These are phyloP conservation scores for Melipona quadrifasciata DNA, from an alignment of 1,140 invertebrate species.

Conservation along the genomic window DNA sequence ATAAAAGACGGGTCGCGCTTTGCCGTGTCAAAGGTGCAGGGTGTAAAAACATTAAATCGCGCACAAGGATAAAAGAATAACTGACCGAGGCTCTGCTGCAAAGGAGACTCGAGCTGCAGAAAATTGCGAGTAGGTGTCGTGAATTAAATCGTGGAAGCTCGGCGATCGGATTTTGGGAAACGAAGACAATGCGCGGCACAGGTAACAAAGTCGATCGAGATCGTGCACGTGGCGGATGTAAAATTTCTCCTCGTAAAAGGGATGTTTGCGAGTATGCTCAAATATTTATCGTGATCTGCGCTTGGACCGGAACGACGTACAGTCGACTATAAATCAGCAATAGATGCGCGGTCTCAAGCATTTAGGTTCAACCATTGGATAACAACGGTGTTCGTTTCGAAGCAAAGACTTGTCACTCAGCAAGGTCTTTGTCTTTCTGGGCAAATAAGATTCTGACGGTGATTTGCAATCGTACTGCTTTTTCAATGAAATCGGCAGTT, in stretches of 20 bases:
- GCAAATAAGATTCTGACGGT: slow-evolving; percentile 41
- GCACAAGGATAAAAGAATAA: slow-evolving; percentile 16
- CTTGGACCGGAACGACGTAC: slow-evolving; percentile 5
- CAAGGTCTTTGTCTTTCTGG: slow-evolving; percentile 18
- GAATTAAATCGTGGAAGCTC: slow-evolving; percentile 32
- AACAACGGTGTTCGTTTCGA: not conserved
- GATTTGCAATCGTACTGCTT: not conserved
- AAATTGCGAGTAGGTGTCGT: not conserved
- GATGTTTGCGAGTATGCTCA: not conserved
- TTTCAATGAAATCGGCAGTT: not conserved
- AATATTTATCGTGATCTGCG: slow-evolving; percentile 38
- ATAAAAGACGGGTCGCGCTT: slow-evolving; percentile 28
- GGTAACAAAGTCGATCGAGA: not conserved
- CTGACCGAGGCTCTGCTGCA: slow-evolving; percentile 22
- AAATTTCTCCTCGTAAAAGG: not conserved
- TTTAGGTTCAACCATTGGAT: slow-evolving; percentile 6
- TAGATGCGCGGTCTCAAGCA: not conserved
- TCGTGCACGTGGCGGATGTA: too few relatives aligned
- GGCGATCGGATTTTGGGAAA: not conserved
- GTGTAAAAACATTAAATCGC: slow-evolving; percentile 42
- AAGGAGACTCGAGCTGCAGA: slow-evolving; percentile 16
- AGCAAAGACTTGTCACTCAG: not conserved
- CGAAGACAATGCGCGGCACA: not conserved
- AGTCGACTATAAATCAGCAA: slow-evolving; percentile 32
- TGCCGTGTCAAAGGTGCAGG: slow-evolving; percentile 8